Evolutionary conservation across 2,797 vertebrate genomes (phyloP), one percentile per base, ranked within the genome.

Genomic region (Rhinophrynus dorsalis): DNA sequence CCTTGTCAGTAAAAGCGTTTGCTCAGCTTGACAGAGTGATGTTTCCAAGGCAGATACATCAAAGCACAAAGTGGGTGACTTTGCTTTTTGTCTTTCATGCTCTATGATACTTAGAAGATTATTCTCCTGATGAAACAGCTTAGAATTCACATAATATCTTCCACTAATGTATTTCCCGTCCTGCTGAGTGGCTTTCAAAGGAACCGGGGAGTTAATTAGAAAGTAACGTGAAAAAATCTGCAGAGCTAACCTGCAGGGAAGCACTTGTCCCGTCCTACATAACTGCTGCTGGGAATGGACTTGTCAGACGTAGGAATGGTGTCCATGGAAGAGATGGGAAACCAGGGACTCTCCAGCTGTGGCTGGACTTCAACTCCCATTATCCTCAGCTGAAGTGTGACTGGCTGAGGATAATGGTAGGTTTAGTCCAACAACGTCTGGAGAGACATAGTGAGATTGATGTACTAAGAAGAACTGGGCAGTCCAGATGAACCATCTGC

Each of bases 151-250:
- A 57, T 63, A 48, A 71, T 64, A 71, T 71, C 51, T 38, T 23
- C 30, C 6, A 29, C 42, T 38, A 29, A 48, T 29, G 60, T 47
- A 20, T 50, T 63, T 57, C 30, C 30, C 56, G 18, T 17, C 59
- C 59, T 21, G 33, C 50, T 64, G 60, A 20, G 60, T 57, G 68
- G 30, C 42, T 64, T 71, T 62, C 51, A 57, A 56, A 71, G 59
- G 40, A 71, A 64, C 52, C 29, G 26, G 51, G 40, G 60, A 71
- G 68, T 63, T 70, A 63, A 70, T 70, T 70, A 63, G 59, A 61
- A 60, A 55, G 50, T 58, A 63, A 50, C 29, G 50, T 55, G 40
- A 56, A 37, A 33, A 20, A 30, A 54, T 33, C 33, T 21, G 67
- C 45, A 59, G 57, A 57, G 18, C 52, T 57, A 67, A 57, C 65